Percentiles rank a stretch among this genome's conserved stretches.
Conservation (phyloP, 1,140 invertebrate species). For the Ceratina calcarata region DNA sequence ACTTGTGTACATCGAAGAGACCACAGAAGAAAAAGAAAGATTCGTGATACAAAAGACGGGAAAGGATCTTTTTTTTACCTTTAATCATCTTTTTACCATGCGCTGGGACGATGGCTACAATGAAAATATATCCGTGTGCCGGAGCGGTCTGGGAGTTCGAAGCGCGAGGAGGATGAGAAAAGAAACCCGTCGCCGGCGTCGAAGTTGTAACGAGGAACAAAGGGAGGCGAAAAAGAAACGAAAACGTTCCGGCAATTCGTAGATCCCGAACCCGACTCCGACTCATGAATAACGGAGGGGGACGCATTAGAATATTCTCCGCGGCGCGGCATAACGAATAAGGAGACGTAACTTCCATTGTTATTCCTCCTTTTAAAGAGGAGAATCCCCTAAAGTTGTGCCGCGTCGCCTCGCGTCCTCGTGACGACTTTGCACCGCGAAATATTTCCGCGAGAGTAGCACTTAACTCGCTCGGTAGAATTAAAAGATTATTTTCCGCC, state of each 20-base stretch:
- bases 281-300: conserved; percentile 68
- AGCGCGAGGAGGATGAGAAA: not conserved
- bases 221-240: conserved; percentile 36
- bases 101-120: not conserved
- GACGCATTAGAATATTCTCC: conserved; percentile 68
- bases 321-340: conserved; percentile 61
- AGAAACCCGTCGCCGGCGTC: conserved; percentile 15
- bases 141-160: not conserved
- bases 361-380: conserved; percentile 60
- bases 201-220: conserved; percentile 55
- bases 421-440: not conserved
- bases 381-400: conserved; percentile 10
- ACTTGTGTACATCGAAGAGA: not conserved
- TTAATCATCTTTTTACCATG: conserved; percentile 30
- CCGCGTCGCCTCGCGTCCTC: not conserved
- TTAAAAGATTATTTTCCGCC: conserved; percentile 27
- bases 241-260: conserved; percentile 57
- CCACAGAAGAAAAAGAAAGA: not conserved
- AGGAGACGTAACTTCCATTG: conserved; percentile 59
- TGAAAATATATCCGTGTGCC: conserved; percentile 29
- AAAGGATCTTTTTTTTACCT: conserved; percentile 1
- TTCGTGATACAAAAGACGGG: not conserved
- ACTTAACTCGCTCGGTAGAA: not conserved
- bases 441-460: conserved; percentile 17
- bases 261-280: conserved; percentile 55